These are phyloP conservation scores for Rhinophrynus dorsalis DNA, from an alignment of 2,797 vertebrate species.

Conservation along the genomic window DNA sequence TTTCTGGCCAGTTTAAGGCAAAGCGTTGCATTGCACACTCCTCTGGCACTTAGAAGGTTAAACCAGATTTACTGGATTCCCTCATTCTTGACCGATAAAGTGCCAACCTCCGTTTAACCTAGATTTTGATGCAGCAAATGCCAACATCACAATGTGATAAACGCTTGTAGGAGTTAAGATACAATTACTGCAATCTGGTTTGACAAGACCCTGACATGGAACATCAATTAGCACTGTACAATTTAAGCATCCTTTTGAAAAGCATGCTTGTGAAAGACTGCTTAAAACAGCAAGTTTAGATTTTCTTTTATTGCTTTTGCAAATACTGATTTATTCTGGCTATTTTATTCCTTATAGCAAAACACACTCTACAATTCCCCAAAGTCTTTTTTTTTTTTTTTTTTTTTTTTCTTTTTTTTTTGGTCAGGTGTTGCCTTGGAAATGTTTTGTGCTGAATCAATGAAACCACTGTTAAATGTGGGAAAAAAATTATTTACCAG, in stretches of 20 bases:
- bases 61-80: background rate
- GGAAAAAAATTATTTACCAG: background rate
- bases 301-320: background rate
- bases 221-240: background rate
- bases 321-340: no score
- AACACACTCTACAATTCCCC: conserved; percentile 15
- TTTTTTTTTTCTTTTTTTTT: no score
- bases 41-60: no score
- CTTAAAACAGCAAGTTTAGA: background rate
- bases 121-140: background rate
- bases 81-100: background rate
- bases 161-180: background rate
- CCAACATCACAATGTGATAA: background rate
- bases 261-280: no score
- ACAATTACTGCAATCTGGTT: background rate
- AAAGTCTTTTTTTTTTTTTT: conserved; percentile 17
- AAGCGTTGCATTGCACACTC: background rate
- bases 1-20: no score
- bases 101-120: background rate
- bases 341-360: conserved; percentile 16
- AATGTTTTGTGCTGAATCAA: conserved; percentile 20
- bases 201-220: background rate
- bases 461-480: background rate
- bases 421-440: conserved; percentile 19
- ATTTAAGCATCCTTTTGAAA: no score